Evolutionary conservation across 2,113 vertebrate species (phyloP), one percentile per base, ranked within the genome.

Genomic region (Stictonetta naevosa): DNA sequence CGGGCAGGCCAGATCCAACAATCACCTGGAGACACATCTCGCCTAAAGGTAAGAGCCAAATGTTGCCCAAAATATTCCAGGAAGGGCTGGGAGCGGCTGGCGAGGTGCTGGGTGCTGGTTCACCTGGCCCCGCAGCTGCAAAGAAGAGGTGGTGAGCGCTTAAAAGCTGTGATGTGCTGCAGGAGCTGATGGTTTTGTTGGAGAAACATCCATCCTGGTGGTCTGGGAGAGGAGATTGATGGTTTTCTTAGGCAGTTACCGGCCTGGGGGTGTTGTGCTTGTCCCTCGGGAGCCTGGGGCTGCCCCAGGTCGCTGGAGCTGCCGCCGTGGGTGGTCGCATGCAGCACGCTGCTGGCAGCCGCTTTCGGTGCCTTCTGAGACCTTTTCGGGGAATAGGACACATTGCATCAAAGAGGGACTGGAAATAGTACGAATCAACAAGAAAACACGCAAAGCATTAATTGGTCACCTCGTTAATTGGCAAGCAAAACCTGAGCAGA

Each of bases 21-120:
- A 98, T 99, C 86, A 98, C 98, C 85, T 99, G 99, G 99, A 99
- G 99, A 95, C 98, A 99, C 92, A 98, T 99, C 83, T 99, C 99
- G 2, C 98, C 98, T 75, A 98, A 98, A 98, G 99, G 99, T 99
- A 98, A 97, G 98, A n/a, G 48, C 17, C 4, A 2, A 25, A 40
- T 1, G 0, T 31, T 5, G 5, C 40, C 34, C 3, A 25, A 60
- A 48, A 48, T 64, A 28, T 22, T 67, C 44, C 2, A 5, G 52
- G 56, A 26, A 53, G 44, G 1, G 34, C 69, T 22, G 34, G 1
- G 14, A 42, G 78, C 2, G 2, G 14, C 16, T n/a, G 31, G 13
- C 44, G 55, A 62, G 23, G 7, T 5, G 6, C 6, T 0, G 0
- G 22, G 29, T 42, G 11, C 42, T 68, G 3, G 0, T 76, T 73